A percentile compares a stretch with the other conserved stretches of the same genome.
phyloP scores from a whole-genome alignment of 2,888 invertebrate genomes.

The Linnaemya tessellans region DNA sequence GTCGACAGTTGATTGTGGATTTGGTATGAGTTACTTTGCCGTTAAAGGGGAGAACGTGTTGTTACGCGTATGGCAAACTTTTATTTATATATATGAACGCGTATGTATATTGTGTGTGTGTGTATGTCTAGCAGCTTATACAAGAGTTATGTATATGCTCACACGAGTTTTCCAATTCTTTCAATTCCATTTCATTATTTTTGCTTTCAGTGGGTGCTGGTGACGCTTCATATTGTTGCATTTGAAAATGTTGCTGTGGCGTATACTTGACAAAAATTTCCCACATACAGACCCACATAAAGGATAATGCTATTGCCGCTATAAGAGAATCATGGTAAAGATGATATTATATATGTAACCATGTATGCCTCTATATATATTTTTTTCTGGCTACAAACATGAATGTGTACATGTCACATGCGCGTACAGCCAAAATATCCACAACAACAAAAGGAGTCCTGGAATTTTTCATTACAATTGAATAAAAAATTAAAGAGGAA shows the following conservation, averaged over 20 bases:
- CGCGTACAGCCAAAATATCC: slow-evolving; percentile 52
- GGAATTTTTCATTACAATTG: slow-evolving; percentile 44
- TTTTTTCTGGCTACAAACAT: slow-evolving; percentile 32
- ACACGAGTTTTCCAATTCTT: slow-evolving; percentile 62
- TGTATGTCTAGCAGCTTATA: slow-evolving; percentile 47
- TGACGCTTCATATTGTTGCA: slow-evolving; percentile 38
- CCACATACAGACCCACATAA: slow-evolving; percentile 15
- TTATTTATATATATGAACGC: slow-evolving; percentile 11
- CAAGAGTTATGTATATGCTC: slow-evolving; percentile 68
- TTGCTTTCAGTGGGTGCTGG: slow-evolving; percentile 13
- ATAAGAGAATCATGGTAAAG: slow-evolving; percentile 26
- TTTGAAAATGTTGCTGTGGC: slow-evolving; percentile 39
- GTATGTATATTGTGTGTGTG: not conserved
- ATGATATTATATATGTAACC: not conserved
- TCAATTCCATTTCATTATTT: slow-evolving; percentile 33
- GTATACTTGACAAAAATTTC: slow-evolving; percentile 53
- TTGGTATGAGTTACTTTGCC: slow-evolving; percentile 19
- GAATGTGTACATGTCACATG: slow-evolving; percentile 64
- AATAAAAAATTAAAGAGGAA: slow-evolving; percentile 57
- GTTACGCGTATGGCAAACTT: slow-evolving; percentile 64
- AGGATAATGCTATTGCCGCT: slow-evolving; percentile 34
- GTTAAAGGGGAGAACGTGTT: slow-evolving; percentile 23
- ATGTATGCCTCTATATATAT: slow-evolving; percentile 4
- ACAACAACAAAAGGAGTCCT: slow-evolving; percentile 31
- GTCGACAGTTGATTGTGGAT: not conserved